These are phyloP conservation scores for Tauraco hartlaubi DNA, from an alignment of 2,797 vertebrate species.

Conservation along the genomic window DNA sequence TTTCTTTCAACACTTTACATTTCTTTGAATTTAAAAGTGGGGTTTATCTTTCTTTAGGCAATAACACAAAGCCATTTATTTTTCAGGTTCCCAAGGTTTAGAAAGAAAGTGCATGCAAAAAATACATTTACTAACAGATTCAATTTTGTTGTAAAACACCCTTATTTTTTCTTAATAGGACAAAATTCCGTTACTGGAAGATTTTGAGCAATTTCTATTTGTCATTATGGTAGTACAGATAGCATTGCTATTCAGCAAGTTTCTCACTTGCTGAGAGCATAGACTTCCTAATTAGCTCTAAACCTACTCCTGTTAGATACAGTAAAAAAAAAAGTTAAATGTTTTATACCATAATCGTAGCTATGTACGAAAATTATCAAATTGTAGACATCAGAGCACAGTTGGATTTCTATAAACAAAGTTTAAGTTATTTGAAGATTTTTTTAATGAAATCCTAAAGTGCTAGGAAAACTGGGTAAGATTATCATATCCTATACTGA, in stretches of 20 bases:
- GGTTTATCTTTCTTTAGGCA: not conserved
- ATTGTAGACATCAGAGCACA: constrained; percentile 49
- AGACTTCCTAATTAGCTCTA: not conserved
- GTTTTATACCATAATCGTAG: constrained; percentile 28
- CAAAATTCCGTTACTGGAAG: not conserved
- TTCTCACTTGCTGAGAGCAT: not conserved
- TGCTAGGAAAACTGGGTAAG: constrained; percentile 30
- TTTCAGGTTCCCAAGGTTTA: not conserved
- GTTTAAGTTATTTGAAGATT: constrained; percentile 23
- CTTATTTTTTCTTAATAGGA: not conserved
- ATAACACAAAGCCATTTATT: not conserved
- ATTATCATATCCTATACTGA: constrained; percentile 44
- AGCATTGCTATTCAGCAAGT: not conserved
- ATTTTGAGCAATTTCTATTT: not conserved
- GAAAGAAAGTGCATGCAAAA: not conserved
- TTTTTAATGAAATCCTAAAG: not conserved
- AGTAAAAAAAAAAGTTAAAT: constrained; percentile 20
- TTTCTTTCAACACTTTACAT: not conserved
- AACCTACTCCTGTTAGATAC: not conserved
- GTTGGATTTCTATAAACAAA: constrained; percentile 61
- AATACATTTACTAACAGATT: not conserved
- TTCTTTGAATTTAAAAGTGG: not conserved
- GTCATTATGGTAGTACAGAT: not conserved
- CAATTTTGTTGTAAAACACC: not conserved
- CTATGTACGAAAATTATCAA: constrained; percentile 51